Conservation (phyloP, 2,797 vertebrate genomes). For the Cyclura pinguis region DNA sequence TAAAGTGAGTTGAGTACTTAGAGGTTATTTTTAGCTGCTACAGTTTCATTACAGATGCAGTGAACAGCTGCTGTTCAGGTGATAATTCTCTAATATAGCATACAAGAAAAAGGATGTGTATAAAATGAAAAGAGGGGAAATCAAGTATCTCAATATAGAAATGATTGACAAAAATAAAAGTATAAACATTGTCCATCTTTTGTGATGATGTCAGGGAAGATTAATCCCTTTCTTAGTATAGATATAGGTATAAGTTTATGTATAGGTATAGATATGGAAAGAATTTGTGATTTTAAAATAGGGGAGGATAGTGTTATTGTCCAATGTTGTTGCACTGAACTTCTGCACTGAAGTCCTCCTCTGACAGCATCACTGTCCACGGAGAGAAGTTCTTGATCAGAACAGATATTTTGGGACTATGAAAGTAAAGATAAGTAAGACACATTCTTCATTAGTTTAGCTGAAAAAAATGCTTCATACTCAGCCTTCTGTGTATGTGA, state of each 20-base stretch:
- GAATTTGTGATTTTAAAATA: no score
- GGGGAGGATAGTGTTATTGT: background rate
- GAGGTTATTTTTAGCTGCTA: constrained; percentile 20
- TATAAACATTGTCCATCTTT: background rate
- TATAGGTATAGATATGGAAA: no score
- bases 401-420: background rate
- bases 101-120: constrained; percentile 9
- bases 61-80: constrained; percentile 33
- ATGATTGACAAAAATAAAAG: constrained; percentile 9
- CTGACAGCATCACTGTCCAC: background rate
- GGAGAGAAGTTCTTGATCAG: background rate
- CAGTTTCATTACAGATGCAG: constrained; percentile 17
- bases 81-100: constrained; percentile 31
- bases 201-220: background rate
- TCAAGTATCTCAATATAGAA: background rate
- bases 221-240: background rate
- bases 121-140: constrained; percentile 5
- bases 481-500: no score
- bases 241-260: no score
- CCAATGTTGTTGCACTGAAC: background rate
- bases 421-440: background rate
- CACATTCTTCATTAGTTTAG: no score
- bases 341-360: background rate
- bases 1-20: background rate
- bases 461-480: no score